Evolutionary conservation across 2,797 vertebrate genomes (phyloP), one percentile per base, ranked within the genome.

Genomic region (Liasis olivaceus): DNA sequence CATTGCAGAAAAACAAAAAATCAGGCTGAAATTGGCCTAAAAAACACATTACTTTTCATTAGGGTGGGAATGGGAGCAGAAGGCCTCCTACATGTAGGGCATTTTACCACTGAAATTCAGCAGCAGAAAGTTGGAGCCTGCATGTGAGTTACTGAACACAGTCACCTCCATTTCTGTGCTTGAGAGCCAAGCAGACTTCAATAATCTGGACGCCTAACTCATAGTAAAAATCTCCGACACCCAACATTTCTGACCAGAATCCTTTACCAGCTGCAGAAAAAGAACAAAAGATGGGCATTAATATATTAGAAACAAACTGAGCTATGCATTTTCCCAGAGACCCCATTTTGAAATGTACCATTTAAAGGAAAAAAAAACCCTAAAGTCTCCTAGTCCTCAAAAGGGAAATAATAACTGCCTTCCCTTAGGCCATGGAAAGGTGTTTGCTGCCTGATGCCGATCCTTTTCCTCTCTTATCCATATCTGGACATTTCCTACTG

Each of bases 241-340:
- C 99, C 5, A 99, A 97, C 99, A 99, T 99, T 98, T 99, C 99
- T 0, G 99, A 99, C 99, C 99, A 99, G 95, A 99, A 99, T 13
- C 99, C 99, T 98, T 99, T 99, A 0, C 99, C 99, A 93, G 99
- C 99, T 99, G 96, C 24, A 95, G 6, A 4, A 42, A 95, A 9
- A 1, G 51, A 28, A 63, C 56, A 72, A 9, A 24, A 42, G 28
- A 22, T 28, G 17, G 7, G 5, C 15, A 54, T 85, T 7, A 58
- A 9, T n/a, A 63, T 62, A 90, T 28, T 17, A 66, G 42, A 15
- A 69, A 51, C 4, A 51, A 56, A 89, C 22, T 4, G 60, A 64
- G 24, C 0, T 2, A 11, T 28, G 60, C 4, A 22, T 56, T 58
- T 26, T 63, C 14, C 66, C 26, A 15, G 28, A 14, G 26, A 56